Evolutionary conservation across 2,888 invertebrate genomes (phyloP), one percentile per base, ranked within the genome.

Genomic region (Hyles lineata): DNA sequence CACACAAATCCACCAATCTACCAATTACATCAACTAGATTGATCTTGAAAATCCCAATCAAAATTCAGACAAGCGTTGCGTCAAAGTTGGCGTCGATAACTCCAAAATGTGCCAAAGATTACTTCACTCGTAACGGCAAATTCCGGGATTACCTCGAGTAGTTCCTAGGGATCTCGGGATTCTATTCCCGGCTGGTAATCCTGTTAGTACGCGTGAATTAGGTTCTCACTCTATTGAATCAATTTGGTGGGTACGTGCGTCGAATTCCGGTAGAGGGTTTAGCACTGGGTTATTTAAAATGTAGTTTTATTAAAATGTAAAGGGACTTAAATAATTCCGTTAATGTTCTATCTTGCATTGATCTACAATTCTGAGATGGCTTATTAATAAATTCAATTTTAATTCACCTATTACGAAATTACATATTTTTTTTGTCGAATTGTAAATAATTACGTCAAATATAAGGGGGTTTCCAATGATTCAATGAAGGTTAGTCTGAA

Each of bases 101-200:
- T 35, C 35, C 32, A 17, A 8, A 29, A 62, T n/a, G 17, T 62
- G 62, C 62, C 62, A 35, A 63, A 63, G n/a, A 63, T 63, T 63
- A 63, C 63, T 35, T n/a, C 35, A 63, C n/a, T n/a, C 63, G 63
- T 11, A 63, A 35, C 35, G 3, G 8, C 63, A 21, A 61, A 63
- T 35, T n/a, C 63, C 35, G 8, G 63, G 63, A 63, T 63, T 21
- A 63, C 63, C 35, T 63, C 35, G 15, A 35, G 11, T n/a, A 35
- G 35, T 35, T 63, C 21, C 35, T 6, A 35, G 29, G 32, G 35
- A 63, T 63, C 35, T n/a, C 11, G 35, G 35, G 63, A 19, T 63
- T 55, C 55, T 55, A n/a, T 55, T 63, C n/a, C 63, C 35, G n/a
- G 5, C 29, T 35, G 63, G 35, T 35, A 63, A 63, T 63, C 63